Base-by-base conservation (phyloP, 2,888 invertebrate species). In the Hyles lineata region DNA sequence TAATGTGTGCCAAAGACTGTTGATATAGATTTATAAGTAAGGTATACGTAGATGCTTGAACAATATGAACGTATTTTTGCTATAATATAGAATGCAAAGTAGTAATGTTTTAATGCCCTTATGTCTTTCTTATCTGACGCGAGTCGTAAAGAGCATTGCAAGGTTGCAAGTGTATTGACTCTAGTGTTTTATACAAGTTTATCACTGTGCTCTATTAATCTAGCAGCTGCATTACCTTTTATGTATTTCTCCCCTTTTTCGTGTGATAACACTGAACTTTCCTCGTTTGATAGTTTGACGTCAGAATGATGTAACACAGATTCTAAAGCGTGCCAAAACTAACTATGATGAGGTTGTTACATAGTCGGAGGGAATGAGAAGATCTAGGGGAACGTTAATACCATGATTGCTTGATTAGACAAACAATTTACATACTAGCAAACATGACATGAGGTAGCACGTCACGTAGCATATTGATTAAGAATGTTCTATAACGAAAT, bases 111-210 rank as follows among this genome's bases (percentile, higher is more conserved):
- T 90, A 91, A 90, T 91, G 89, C 89, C 89, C 90, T 87, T 91
- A 91, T 89, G 90, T 90, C 90, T 93, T 93, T 90, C 90, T 93
- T 93, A 94, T 94, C 93, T 91, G 92, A 90, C 91, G 87, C 85
- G 86, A 91, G 89, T 91, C 88, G 87, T 91, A 91, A 91, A 93
- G 94, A 93, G 88, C 93, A 86, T 87, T 88, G 93, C 92, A 94
- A 94, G 94, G 94, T 94, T 94, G 93, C 87, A 89, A 91, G 93
- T 92, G 90, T 93, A 92, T 93, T 93, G 94, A 94, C 94, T 90
- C 88, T 90, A 87, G 85, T 91, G 89, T 90, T 89, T 90, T 91
- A 89, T 91, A 92, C 92, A 90, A 85, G 84, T 90, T 90, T 93
- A 92, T 92, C 91, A 89, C 84, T 77, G 82, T 87, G 87, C 86